A percentile compares a stretch with the other conserved stretches of the same genome.
These are phyloP conservation scores for Sclerurus mexicanus DNA, from an alignment of 2,113 vertebrate genomes.

Conservation along the genomic window DNA sequence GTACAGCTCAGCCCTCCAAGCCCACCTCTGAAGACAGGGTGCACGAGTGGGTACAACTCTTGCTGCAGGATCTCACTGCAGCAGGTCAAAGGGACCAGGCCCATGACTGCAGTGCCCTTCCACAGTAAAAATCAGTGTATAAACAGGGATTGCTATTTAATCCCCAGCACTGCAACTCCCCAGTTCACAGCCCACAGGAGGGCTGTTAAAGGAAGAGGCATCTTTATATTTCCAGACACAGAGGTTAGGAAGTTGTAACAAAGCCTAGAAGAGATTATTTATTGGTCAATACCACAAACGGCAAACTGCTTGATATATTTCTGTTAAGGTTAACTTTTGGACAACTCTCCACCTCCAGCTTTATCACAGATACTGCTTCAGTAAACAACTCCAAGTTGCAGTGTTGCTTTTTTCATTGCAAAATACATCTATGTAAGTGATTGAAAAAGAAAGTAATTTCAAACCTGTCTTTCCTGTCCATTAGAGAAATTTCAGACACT, in stretches of 20 bases:
- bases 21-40: not conserved
- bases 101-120: not conserved
- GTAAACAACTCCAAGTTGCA: constrained; percentile 31
- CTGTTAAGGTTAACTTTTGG: not conserved
- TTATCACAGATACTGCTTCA: not conserved
- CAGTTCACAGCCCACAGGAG: not conserved
- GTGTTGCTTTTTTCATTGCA: not conserved
- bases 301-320: not conserved
- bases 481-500: not conserved
- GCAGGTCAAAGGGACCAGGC: not conserved
- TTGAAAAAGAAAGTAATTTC: not conserved
- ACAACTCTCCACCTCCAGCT: not conserved
- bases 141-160: not conserved
- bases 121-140: not conserved
- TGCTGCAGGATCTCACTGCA: not conserved
- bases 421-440: not conserved
- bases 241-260: not conserved
- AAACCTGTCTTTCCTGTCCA: not conserved
- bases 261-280: not conserved
- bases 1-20: not conserved
- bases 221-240: not conserved
- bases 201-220: not conserved
- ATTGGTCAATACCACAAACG: not conserved
- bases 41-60: too few relatives aligned
- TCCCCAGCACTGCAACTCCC: not conserved